These are phyloP conservation scores for Heptranchias perlo DNA, from an alignment of 2,113 vertebrate genomes.

Conservation along the genomic window DNA sequence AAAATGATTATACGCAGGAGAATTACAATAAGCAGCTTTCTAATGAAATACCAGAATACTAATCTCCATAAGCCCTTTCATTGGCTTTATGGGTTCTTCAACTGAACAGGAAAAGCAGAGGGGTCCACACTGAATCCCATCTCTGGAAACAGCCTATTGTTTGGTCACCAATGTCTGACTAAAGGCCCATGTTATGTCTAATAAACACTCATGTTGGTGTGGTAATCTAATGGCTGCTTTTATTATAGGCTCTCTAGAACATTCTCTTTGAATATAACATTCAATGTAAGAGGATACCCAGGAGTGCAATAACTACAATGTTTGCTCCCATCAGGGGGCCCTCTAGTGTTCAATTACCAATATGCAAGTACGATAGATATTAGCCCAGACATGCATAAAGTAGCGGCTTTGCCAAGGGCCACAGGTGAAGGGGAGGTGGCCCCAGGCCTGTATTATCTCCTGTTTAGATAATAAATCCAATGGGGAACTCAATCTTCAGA, in stretches of 20 bases:
- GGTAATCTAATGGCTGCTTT: background rate
- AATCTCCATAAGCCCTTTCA: background rate
- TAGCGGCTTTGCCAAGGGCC: background rate
- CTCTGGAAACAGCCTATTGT: no score
- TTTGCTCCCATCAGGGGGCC: no score
- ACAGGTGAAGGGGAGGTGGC: background rate
- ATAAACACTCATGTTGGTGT: background rate
- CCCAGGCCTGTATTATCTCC: background rate
- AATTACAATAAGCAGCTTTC: background rate
- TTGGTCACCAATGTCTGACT: background rate
- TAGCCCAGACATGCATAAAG: no score
- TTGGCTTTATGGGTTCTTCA: background rate
- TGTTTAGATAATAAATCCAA: no score
- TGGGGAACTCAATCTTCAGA: background rate
- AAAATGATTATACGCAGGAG: background rate
- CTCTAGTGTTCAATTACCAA: no score
- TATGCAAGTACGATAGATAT: no score
- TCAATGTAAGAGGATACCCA: background rate
- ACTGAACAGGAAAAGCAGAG: background rate
- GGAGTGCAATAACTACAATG: no score
- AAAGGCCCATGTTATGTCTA: background rate
- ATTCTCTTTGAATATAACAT: background rate
- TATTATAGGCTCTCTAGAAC: background rate
- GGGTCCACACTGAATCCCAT: no score
- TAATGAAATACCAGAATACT: background rate